These are phyloP conservation scores for Macrotrachela quadricornifera DNA, from an alignment of 1,140 invertebrate species.

Conservation along the genomic window DNA sequence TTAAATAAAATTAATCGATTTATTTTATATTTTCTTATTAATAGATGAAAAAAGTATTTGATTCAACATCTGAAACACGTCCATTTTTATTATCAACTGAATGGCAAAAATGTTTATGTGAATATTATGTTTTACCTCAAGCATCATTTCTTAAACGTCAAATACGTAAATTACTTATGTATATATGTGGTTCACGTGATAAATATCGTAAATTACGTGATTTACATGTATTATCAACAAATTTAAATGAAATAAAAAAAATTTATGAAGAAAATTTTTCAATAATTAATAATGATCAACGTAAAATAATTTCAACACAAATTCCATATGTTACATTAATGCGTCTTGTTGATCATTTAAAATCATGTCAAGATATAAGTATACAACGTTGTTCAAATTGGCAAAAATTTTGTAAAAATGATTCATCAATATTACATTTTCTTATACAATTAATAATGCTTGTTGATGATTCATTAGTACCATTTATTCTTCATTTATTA, in stretches of 20 bases:
- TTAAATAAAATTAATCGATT: not conserved
- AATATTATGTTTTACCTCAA: conserved; percentile 73
- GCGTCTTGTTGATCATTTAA: conserved; percentile 55
- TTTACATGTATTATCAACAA: conserved; percentile 47
- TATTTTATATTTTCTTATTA: too few relatives aligned
- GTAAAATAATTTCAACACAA: conserved; percentile 41
- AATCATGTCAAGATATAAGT: conserved; percentile 75
- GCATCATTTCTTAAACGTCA: conserved; percentile 34
- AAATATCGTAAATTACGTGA: conserved; percentile 77
- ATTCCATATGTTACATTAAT: not conserved
- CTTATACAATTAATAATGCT: conserved; percentile 10
- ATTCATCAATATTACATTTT: not conserved
- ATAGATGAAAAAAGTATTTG: not conserved
- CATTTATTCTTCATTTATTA: conserved; percentile 1
- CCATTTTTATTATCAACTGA: conserved; percentile 12
- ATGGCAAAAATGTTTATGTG: conserved; percentile 63
- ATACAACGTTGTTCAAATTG: conserved; percentile 72
- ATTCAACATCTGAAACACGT: not conserved
- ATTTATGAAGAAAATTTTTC: conserved; percentile 9
- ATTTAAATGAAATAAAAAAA: conserved; percentile 38
- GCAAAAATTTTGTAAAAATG: conserved; percentile 58
- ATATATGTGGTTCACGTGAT: conserved; percentile 82
- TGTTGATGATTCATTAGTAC: conserved; percentile 32
- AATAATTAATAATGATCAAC: conserved; percentile 29
- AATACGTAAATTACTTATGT: conserved; percentile 49